Base-by-base conservation (phyloP, 2,113 vertebrate species). In the Amphilophus citrinellus region DNA sequence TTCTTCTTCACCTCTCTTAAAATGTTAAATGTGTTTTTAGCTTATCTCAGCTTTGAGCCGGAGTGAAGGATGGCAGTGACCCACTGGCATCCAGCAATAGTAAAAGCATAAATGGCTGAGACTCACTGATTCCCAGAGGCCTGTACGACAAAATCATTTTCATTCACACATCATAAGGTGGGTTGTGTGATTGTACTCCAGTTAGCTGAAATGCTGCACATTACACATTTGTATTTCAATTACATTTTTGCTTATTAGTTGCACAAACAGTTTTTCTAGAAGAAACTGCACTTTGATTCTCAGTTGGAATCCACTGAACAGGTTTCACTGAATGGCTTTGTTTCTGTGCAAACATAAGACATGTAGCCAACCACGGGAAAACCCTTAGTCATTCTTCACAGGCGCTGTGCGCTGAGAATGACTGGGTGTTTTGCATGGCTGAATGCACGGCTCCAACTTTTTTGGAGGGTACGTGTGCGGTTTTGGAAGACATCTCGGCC, bases 331-430 rank as follows among this genome's bases (percentile, higher is more conserved):
- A 27, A 27, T 27, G 27, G 3, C 27, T 53, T 39, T 47, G 56
- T 79, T 58, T 78, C 20, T 37, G 27, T 10, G 10, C 35, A 62
- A 62, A 47, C 58, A 63, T 58, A 18, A 62, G 82, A 50, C 80
- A 9, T 82, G 44, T 2, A n/a, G 76, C 24, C 75, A 62, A 47
- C 17, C 17, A 76, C n/a, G 24, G 44, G 35, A 73, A 78, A 87
- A 30, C 58, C 59, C 80, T 57, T 47, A 57, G 56, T 77, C 50
- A 44, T 78, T 75, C 59, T 75, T 79, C 32, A 58, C n/a, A 24
- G 59, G 24, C 60, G 24, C 18, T 37, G 18, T 6, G 32, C 20
- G 32, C 61, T n/a, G 17, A 62, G 35, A 37, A 62, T 37, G 18
- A 37, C 32, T 5, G 0, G 61, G 32, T 13, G 32, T 56, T 65